A percentile compares a stretch with the other conserved stretches of the same genome.
phyloP scores from a whole-genome alignment of 2,888 invertebrate species.

The Conistra vaccinii region DNA sequence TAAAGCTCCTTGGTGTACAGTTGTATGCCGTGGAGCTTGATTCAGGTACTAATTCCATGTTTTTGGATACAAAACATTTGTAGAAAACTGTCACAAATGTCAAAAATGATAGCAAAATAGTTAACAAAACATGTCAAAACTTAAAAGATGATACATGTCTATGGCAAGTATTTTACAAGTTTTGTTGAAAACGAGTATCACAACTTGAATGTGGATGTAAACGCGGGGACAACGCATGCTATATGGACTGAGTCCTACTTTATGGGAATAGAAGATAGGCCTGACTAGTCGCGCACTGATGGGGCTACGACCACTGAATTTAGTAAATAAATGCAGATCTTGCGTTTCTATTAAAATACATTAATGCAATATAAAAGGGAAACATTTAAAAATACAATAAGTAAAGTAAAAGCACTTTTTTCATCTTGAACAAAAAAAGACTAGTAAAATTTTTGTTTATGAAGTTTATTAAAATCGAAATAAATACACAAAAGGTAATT shows the following conservation, averaged over 20 bases:
- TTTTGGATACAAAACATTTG: too few relatives aligned
- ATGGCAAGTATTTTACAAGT: neutral
- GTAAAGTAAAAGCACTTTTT: neutral
- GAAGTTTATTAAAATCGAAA: slow-evolving; percentile 39
- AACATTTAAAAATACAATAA: neutral
- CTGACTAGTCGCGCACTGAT: neutral
- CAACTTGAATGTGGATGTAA: neutral
- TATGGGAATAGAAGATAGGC: neutral
- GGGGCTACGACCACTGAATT: too few relatives aligned
- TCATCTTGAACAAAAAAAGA: neutral
- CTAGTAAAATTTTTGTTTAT: neutral
- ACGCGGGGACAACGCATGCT: neutral
- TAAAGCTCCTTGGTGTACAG: too few relatives aligned
- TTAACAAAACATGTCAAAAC: neutral
- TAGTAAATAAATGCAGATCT: neutral
- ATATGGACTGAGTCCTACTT: neutral
- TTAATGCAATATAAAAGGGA: neutral
- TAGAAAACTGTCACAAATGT: too few relatives aligned
- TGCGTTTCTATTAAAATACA: neutral
- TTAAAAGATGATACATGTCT: neutral
- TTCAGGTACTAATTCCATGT: neutral
- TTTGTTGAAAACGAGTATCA: neutral
- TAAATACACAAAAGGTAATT: slow-evolving; percentile 9
- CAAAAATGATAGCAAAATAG: neutral
- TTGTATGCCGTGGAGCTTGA: neutral